Evolutionary conservation across 92 coral and sea anemone genomes (phyloP).

Genomic region (Heliopora coerulea): DNA sequence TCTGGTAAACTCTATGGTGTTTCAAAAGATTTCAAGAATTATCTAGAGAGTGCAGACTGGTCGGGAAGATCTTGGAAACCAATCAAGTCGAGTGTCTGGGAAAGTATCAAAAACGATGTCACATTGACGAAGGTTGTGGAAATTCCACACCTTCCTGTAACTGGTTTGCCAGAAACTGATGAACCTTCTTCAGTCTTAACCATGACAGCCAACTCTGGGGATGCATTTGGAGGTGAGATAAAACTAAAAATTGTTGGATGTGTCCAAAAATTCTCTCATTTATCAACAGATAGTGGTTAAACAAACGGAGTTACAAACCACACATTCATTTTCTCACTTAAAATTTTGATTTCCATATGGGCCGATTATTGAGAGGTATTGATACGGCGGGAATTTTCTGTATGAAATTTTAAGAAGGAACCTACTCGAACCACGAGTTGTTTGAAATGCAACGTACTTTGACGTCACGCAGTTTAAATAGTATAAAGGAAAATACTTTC

Average conservation of each 20-base stretch:
- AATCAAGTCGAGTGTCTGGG: slow-evolving; percentile 30
- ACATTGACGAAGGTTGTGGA: slow-evolving; percentile 22
- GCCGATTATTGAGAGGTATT: too few relatives aligned
- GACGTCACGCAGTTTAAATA: too few relatives aligned
- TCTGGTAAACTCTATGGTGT: slow-evolving; percentile 44
- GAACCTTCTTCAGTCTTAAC: slow-evolving; percentile 4
- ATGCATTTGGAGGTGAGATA: slow-evolving; percentile 10
- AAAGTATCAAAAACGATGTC: not conserved
- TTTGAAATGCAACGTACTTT: too few relatives aligned
- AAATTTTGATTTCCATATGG: too few relatives aligned
- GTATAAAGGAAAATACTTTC: too few relatives aligned
- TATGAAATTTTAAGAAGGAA: too few relatives aligned
- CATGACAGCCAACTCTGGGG: not conserved
- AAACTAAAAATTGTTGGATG: not conserved
- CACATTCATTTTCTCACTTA: too few relatives aligned
- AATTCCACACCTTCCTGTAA: slow-evolving; percentile 41
- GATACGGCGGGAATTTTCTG: too few relatives aligned
- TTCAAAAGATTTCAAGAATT: slow-evolving; percentile 24
- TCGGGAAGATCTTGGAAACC: slow-evolving; percentile 19
- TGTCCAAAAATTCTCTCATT: not conserved
- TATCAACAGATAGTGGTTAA: too few relatives aligned
- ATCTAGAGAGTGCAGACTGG: slow-evolving; percentile 30
- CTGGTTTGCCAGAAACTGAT: slow-evolving; percentile 4
- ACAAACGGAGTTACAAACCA: too few relatives aligned
- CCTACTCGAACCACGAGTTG: too few relatives aligned